These are phyloP conservation scores for Zaprionus obscuricornis DNA, from an alignment of 2,888 invertebrate species.

Conservation along the genomic window DNA sequence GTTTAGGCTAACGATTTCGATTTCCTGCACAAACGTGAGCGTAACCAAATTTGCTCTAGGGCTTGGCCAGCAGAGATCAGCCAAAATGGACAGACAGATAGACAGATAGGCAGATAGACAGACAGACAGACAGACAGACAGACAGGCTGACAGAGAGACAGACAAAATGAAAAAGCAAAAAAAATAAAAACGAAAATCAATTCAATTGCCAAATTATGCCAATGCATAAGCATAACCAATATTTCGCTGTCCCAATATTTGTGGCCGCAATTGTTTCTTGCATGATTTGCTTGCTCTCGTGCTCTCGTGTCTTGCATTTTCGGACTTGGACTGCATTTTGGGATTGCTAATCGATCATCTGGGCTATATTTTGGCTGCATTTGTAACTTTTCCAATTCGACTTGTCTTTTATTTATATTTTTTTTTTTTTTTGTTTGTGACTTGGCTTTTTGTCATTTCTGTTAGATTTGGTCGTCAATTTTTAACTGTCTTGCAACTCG, in stretches of 20 bases:
- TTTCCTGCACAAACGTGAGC: conserved; percentile 80
- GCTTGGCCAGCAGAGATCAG: conserved; percentile 55
- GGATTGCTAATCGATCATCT: conserved; percentile 70
- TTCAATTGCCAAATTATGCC: conserved; percentile 77
- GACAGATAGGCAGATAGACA: background rate
- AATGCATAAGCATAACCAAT: conserved; percentile 58
- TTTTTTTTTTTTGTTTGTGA: conserved; percentile 20
- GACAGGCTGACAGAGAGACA: background rate
- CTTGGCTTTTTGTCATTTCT: conserved; percentile 55
- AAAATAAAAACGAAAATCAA: conserved; percentile 49
- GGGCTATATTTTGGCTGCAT: conserved; percentile 61
- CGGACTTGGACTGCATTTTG: conserved; percentile 57
- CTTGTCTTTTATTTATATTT: too few relatives aligned
- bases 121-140: background rate
- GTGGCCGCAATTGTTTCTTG: conserved; percentile 72
- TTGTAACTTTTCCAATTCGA: too few relatives aligned
- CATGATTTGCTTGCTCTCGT: conserved; percentile 57
- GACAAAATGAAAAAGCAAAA: conserved; percentile 22
- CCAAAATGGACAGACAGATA: conserved; percentile 1
- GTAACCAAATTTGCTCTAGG: conserved; percentile 74
- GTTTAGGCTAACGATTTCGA: conserved; percentile 60
- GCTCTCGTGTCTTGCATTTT: conserved; percentile 1
- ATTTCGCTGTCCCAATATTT: conserved; percentile 71
- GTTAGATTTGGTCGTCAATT: conserved; percentile 53
- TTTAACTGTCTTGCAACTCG: conserved; percentile 65